phyloP scores from a whole-genome alignment of 2,888 invertebrate species.

The Ligdia adustata region DNA sequence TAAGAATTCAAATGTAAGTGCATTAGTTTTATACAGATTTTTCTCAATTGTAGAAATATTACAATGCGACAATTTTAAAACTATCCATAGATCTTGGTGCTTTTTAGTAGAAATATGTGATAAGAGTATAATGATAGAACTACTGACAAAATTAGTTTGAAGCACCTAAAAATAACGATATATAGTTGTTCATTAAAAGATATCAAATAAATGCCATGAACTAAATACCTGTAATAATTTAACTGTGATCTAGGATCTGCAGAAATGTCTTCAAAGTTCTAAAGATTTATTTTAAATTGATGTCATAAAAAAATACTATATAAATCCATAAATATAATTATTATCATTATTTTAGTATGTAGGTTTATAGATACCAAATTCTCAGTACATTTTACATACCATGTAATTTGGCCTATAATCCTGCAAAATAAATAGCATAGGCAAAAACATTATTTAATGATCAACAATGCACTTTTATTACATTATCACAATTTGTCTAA shows the following conservation, averaged over 20 bases:
- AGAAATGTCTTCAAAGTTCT: too few relatives aligned
- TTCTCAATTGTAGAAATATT: slow-evolving; percentile 26
- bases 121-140: slow-evolving; percentile 2
- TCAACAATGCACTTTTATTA: slow-evolving; percentile 34
- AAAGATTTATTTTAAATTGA: too few relatives aligned
- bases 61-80: slow-evolving; percentile 33
- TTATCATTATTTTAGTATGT: too few relatives aligned
- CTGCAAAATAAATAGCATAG: not conserved
- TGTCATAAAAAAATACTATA: too few relatives aligned
- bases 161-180: too few relatives aligned
- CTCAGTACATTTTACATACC: not conserved
- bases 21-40: too few relatives aligned
- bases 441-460: not conserved
- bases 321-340: too few relatives aligned
- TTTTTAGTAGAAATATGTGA: slow-evolving; percentile 52
- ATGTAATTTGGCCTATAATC: not conserved
- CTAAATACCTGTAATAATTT: not conserved
- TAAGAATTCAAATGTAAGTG: too few relatives aligned
- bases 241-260: slow-evolving; percentile 3
- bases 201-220: not conserved
- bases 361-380: too few relatives aligned
- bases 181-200: not conserved
- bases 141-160: slow-evolving; percentile 1
- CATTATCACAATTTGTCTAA: slow-evolving; percentile 48
- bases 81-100: slow-evolving; percentile 67